phyloP scores from a whole-genome alignment of 35 echinoderm and acorn worm genomes.

The Heliocidaris tuberculata region DNA sequence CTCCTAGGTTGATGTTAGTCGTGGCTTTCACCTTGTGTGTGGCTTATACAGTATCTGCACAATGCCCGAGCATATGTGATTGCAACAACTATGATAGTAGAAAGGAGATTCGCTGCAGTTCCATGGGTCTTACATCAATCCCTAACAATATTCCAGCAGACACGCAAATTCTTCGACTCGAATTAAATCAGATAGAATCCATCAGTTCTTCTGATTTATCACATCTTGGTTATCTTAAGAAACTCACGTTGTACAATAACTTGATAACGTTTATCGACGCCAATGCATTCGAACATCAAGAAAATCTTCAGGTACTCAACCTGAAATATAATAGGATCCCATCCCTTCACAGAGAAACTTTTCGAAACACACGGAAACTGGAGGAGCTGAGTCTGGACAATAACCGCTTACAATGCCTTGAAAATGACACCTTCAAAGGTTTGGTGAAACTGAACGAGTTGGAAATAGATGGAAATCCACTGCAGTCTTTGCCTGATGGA shows the following conservation, averaged over 20 bases:
- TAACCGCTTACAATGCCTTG: background rate
- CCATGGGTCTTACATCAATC: background rate
- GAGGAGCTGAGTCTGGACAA: background rate
- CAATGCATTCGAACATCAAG: background rate
- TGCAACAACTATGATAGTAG: background rate
- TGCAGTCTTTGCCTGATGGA: background rate
- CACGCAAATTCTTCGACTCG: background rate
- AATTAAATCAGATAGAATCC: background rate
- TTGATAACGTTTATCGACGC: background rate
- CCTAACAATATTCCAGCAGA: background rate
- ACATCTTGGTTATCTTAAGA: background rate
- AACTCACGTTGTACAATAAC: slow-evolving; percentile 1
- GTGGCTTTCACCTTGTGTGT: too few relatives aligned
- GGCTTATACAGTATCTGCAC: background rate
- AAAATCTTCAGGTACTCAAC: background rate
- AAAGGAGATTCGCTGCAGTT: background rate
- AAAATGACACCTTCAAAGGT: background rate
- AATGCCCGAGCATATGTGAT: background rate
- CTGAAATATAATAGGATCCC: background rate
- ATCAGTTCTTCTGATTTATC: background rate
- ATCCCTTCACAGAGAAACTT: background rate
- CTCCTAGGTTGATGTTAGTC: too few relatives aligned
- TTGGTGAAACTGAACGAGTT: background rate
- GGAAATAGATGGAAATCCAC: background rate
- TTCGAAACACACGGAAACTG: background rate